phyloP scores from a whole-genome alignment of 92 coral and sea anemone genomes.

The Palythoa grandiflora region DNA sequence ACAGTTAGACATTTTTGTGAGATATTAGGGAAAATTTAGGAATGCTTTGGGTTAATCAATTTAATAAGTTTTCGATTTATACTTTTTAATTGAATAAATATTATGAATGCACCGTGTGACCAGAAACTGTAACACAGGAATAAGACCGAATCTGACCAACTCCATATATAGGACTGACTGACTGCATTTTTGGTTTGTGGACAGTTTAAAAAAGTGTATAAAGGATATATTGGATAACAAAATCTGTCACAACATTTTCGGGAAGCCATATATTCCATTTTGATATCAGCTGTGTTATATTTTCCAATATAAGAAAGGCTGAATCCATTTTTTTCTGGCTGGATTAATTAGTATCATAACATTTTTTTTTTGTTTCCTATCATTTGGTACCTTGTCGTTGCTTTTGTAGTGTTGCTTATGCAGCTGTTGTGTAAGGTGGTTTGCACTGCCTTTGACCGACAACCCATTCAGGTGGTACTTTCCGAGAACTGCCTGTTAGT shows the following conservation, averaged over 20 bases:
- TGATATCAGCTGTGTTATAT: neutral
- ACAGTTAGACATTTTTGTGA: no score
- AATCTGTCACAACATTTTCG: neutral
- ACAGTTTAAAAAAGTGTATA: neutral
- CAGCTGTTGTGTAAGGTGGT: constrained; percentile 72
- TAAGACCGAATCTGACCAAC: neutral
- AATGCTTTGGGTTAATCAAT: no score
- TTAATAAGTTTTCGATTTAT: neutral
- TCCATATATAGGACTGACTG: neutral
- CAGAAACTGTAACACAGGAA: neutral
- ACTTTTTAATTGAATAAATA: neutral
- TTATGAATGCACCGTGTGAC: neutral
- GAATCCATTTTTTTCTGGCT: constrained; percentile 3
- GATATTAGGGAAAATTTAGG: no score
- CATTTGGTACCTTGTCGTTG: constrained; percentile 21
- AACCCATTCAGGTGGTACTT: constrained; percentile 61
- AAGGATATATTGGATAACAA: neutral
- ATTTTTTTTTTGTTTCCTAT: neutral
- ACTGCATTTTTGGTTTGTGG: neutral
- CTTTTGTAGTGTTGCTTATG: constrained; percentile 50
- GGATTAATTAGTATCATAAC: neutral
- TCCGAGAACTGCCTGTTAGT: constrained; percentile 55
- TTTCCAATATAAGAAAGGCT: neutral
- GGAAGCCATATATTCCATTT: neutral
- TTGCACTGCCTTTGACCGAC: constrained; percentile 59